phyloP scores from a whole-genome alignment of 1,140 invertebrate genomes.

The Drosophila subobscura region DNA sequence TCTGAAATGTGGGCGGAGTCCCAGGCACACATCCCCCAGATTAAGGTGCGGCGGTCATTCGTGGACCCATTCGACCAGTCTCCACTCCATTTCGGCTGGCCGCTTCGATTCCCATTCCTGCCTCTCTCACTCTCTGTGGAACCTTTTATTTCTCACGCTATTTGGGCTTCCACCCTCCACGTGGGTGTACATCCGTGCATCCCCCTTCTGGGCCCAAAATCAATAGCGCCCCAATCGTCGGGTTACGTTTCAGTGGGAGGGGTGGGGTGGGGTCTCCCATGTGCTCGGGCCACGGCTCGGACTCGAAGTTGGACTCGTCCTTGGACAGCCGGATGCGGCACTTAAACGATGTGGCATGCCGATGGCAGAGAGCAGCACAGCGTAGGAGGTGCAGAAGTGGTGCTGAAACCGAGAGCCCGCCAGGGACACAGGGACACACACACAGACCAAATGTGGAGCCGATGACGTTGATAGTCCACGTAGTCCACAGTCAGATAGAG shows the following conservation, averaged over 20 bases:
- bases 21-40: constrained; percentile 21
- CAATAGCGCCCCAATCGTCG: constrained; percentile 69
- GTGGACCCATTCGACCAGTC: constrained; percentile 21
- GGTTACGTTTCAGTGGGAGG: constrained; percentile 13
- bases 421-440: constrained; percentile 31
- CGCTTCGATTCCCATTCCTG: not conserved
- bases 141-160: not conserved
- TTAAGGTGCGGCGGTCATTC: not conserved
- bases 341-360: constrained; percentile 72
- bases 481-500: constrained; percentile 39
- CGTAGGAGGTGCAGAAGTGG: not conserved
- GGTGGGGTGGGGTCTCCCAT: constrained; percentile 10
- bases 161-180: constrained; percentile 4
- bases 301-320: constrained; percentile 34
- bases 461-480: constrained; percentile 78
- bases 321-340: constrained; percentile 74
- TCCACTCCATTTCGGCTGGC: not conserved
- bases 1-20: constrained; percentile 9
- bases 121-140: not conserved
- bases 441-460: constrained; percentile 57
- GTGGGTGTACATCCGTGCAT: constrained; percentile 1
- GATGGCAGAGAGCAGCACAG: constrained; percentile 10
- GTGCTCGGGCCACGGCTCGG: constrained; percentile 24
- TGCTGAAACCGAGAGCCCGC: constrained; percentile 31
- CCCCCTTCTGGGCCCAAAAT: constrained; percentile 54